Percentiles rank a stretch among this genome's conserved stretches.
Conservation (phyloP, 2,113 vertebrate genomes). For the Elephas maximus region DNA sequence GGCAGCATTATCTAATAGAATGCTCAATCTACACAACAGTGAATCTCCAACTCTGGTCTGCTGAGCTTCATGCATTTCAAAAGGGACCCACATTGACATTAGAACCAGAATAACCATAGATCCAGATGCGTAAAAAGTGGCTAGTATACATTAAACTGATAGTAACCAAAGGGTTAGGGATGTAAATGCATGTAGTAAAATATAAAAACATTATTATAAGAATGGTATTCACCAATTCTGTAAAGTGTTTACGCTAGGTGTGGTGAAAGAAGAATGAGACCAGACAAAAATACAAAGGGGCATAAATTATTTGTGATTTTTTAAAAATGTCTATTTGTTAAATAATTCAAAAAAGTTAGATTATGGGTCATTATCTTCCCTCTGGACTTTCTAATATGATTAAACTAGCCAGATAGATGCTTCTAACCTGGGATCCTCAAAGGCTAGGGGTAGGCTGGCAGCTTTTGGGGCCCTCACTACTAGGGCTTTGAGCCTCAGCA, state of each 20-base stretch:
- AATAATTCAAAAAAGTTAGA: not conserved
- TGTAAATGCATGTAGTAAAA: not conserved
- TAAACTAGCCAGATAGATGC: not conserved
- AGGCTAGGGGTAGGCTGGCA: not conserved
- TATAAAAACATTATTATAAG: not conserved
- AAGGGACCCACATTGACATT: no score
- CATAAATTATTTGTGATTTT: conserved; percentile 10
- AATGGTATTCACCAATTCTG: not conserved
- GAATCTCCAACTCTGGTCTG: no score
- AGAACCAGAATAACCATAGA: no score
- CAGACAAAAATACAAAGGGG: not conserved
- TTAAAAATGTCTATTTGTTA: not conserved
- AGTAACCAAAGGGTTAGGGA: not conserved
- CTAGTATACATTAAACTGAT: no score
- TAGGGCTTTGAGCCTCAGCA: not conserved
- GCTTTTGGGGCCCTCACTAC: accelerated
- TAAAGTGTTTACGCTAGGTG: not conserved
- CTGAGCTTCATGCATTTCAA: no score
- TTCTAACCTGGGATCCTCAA: not conserved
- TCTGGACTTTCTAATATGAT: not conserved
- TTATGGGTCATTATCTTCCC: not conserved
- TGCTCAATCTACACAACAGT: no score
- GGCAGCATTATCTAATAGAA: no score
- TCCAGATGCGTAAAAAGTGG: no score
- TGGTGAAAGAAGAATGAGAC: not conserved